A percentile compares a stretch with the other conserved stretches of the same genome.
Conservation (phyloP, 2,888 invertebrate genomes). For the Phyllotreta striolata region DNA sequence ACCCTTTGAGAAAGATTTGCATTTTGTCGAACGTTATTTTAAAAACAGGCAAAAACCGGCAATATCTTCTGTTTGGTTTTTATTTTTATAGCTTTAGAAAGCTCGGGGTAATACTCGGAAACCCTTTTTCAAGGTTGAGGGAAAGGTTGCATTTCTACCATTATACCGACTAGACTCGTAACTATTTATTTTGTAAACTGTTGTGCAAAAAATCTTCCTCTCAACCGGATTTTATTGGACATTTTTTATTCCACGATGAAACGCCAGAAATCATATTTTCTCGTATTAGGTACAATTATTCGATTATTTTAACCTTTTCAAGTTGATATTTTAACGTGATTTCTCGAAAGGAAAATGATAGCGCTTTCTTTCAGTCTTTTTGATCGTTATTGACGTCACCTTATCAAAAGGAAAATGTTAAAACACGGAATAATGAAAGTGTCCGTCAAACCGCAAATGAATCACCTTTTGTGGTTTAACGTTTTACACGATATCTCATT, state of each 20-base stretch:
- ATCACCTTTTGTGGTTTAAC: constrained; percentile 10
- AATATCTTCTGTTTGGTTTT: constrained; percentile 9
- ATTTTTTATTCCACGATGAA: no score
- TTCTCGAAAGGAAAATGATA: no score
- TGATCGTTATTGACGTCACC: constrained; percentile 18
- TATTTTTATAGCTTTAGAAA: constrained; percentile 30
- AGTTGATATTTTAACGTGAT: no score
- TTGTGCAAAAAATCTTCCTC: constrained; percentile 30
- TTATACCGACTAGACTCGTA: constrained; percentile 22
- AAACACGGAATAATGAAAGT: constrained; percentile 14
- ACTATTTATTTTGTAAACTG: constrained; percentile 23
- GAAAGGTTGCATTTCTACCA: constrained; percentile 40
- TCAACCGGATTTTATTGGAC: no score
- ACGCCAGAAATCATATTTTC: no score
- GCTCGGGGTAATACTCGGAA: constrained; percentile 26
- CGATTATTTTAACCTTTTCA: no score
- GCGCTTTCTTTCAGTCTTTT: not conserved
- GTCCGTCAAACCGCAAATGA: constrained; percentile 22
- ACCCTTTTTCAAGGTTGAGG: constrained; percentile 37
- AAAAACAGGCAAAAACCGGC: constrained; percentile 26
- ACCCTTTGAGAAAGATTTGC: constrained; percentile 34
- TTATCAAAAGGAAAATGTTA: constrained; percentile 26
- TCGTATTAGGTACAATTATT: no score
- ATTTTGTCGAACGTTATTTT: constrained; percentile 20
- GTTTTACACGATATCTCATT: constrained; percentile 2